phyloP scores from a whole-genome alignment of 1,140 invertebrate genomes.

The Zaprionus capensis region DNA sequence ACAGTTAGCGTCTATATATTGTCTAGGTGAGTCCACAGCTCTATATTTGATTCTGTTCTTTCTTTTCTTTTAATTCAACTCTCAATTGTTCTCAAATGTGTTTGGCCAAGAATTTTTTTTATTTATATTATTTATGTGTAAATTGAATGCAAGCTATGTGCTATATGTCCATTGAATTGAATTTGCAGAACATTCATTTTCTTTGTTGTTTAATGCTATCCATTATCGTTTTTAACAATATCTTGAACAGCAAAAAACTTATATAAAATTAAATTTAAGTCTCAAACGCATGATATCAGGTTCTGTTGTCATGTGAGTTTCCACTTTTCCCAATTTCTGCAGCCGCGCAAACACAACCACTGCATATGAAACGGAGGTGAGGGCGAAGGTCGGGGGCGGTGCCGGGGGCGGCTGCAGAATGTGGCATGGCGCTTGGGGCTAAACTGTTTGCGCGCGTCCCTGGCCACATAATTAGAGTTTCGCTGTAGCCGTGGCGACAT shows the following conservation, averaged over 20 bases:
- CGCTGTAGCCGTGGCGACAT: conserved; percentile 58
- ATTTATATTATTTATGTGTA: not conserved
- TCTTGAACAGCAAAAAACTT: too few species aligned
- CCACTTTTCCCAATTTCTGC: not conserved
- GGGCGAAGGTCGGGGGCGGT: not conserved
- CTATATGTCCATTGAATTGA: too few species aligned
- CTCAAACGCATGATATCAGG: not conserved
- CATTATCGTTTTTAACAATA: too few species aligned
- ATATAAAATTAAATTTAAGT: not conserved
- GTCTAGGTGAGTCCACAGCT: too few species aligned
- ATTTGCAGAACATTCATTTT: too few species aligned
- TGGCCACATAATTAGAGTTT: conserved; percentile 79
- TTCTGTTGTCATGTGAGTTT: not conserved
- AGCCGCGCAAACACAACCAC: not conserved
- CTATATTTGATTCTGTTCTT: not conserved
- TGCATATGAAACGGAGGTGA: not conserved
- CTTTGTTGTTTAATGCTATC: too few species aligned
- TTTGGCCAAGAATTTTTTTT: not conserved
- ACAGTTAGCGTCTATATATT: too few species aligned
- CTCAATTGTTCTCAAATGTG: too few species aligned
- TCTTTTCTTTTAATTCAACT: too few species aligned
- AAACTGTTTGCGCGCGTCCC: conserved; percentile 70
- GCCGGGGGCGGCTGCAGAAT: too few species aligned
- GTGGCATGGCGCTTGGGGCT: conserved; percentile 22
- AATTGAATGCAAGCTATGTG: not conserved